phyloP scores from a whole-genome alignment of 2,113 vertebrate genomes.

The Pollimyrus isidori region DNA sequence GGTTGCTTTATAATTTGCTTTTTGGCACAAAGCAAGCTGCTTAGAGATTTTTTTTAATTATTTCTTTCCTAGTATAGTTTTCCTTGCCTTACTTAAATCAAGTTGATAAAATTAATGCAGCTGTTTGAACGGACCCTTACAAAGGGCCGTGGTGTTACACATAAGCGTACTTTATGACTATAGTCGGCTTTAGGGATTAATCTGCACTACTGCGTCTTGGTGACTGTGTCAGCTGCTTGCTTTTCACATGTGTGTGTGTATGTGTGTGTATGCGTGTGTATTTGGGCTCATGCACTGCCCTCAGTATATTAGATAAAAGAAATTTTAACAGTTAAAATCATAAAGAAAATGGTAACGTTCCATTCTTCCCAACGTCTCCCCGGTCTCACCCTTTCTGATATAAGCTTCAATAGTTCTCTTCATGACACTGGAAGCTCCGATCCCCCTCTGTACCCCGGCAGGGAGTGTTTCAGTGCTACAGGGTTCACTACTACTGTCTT shows the following conservation, averaged over 20 bases:
- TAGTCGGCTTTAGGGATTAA: constrained; percentile 76
- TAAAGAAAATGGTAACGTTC: constrained; percentile 52
- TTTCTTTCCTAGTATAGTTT: constrained; percentile 67
- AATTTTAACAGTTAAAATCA: constrained; percentile 15
- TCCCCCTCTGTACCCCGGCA: constrained; percentile 59
- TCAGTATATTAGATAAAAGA: constrained; percentile 66
- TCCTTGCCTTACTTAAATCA: constrained; percentile 80
- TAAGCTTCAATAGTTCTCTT: constrained; percentile 77
- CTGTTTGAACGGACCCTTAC: constrained; percentile 68
- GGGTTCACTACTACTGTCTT: constrained; percentile 64
- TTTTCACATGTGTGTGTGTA: constrained; percentile 46
- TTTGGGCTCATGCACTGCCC: constrained; percentile 60
- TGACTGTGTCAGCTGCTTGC: constrained; percentile 74
- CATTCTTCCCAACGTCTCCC: constrained; percentile 63
- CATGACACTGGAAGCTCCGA: constrained; percentile 69
- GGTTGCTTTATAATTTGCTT: constrained; percentile 55
- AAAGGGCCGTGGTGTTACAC: constrained; percentile 55
- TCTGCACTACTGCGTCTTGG: constrained; percentile 71
- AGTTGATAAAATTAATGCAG: constrained; percentile 73
- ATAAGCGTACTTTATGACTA: constrained; percentile 59
- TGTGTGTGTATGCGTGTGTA: constrained; percentile 28
- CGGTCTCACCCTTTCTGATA: constrained; percentile 59
- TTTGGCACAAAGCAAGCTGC: constrained; percentile 66
- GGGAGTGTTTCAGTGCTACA: constrained; percentile 70
- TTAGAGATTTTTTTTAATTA: constrained; percentile 40